Conservation (phyloP, 1,140 invertebrate species). For the Littorina saxatilis region DNA sequence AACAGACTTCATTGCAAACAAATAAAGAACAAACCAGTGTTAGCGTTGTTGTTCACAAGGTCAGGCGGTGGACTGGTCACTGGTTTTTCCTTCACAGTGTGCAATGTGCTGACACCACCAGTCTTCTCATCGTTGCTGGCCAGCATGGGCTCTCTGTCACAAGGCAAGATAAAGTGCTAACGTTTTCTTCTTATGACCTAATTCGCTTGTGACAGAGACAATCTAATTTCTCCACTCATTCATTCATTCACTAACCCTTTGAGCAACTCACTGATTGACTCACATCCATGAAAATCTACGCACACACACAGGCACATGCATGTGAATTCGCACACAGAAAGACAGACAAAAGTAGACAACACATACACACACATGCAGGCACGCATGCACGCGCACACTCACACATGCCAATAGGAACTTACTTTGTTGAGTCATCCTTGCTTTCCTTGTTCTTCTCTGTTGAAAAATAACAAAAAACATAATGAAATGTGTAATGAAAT, state of each 20-base stretch:
- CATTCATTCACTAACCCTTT: no score
- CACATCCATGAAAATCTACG: no score
- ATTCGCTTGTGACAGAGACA: no score
- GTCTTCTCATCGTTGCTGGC: background rate
- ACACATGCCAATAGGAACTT: background rate
- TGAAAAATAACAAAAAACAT: background rate
- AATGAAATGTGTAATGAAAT: background rate
- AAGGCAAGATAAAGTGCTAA: no score
- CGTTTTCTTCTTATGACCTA: no score
- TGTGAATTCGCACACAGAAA: background rate
- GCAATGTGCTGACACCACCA: background rate
- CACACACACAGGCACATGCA: background rate
- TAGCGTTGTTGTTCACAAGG: background rate
- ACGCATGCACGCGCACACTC: background rate
- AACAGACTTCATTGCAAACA: no score
- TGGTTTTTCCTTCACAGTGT: background rate
- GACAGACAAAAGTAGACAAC: background rate
- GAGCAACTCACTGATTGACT: no score
- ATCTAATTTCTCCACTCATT: no score
- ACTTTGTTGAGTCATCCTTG: background rate
- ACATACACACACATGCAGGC: background rate
- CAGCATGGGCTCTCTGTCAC: slow-evolving; percentile 23
- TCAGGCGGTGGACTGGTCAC: background rate
- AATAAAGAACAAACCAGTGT: background rate
- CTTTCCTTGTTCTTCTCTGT: background rate